phyloP scores from a whole-genome alignment of 2,888 invertebrate genomes.

The Diogma glabrata region DNA sequence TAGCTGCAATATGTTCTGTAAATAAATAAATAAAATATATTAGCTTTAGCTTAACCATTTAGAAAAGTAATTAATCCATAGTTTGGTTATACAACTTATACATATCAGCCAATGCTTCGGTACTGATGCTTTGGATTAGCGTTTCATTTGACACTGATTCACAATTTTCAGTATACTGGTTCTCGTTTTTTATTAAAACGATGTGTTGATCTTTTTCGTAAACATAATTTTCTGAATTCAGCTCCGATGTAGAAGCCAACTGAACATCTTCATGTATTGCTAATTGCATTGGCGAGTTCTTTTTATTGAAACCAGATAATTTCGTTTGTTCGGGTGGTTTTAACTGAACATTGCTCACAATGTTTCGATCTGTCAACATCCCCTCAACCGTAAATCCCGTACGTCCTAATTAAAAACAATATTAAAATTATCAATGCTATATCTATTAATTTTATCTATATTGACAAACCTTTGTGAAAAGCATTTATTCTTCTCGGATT shows the following conservation, averaged over 20 bases:
- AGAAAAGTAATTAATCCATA: too few relatives aligned
- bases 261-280: not conserved
- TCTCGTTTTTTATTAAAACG: too few relatives aligned
- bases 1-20: conserved; percentile 1
- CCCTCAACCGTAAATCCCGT: too few relatives aligned
- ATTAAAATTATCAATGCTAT: not conserved
- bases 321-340: not conserved
- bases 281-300: not conserved
- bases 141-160: not conserved
- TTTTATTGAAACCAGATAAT: not conserved
- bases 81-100: not conserved
- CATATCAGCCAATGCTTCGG: not conserved
- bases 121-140: not conserved
- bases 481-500: not conserved
- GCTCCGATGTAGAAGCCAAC: not conserved
- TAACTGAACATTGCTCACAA: not conserved
- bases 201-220: not conserved
- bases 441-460: not conserved
- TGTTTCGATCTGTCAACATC: too few relatives aligned
- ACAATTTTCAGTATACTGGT: too few relatives aligned
- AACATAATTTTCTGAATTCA: not conserved
- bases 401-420: too few relatives aligned
- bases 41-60: not conserved
- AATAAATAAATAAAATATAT: not conserved
- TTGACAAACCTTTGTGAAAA: not conserved